phyloP scores from a whole-genome alignment of 2,888 invertebrate genomes.

The Conops quadrifasciatus region DNA sequence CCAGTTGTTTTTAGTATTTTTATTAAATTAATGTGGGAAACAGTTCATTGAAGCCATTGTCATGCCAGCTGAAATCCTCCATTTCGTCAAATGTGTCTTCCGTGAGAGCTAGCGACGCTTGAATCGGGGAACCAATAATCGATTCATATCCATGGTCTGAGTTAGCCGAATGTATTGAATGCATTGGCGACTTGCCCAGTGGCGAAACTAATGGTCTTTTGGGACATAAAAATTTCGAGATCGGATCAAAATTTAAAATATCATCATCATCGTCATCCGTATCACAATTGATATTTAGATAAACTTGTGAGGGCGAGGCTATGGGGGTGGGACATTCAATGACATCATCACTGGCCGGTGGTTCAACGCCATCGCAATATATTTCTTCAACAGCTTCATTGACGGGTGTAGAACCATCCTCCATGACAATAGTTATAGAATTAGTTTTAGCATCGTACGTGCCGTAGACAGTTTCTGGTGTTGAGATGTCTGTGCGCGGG shows the following conservation, averaged over 20 bases:
- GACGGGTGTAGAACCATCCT: constrained; percentile 68
- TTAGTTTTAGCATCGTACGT: constrained; percentile 78
- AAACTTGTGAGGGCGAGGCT: constrained; percentile 58
- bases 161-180: constrained; percentile 56
- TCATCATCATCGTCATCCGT: constrained; percentile 52
- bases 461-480: constrained; percentile 73
- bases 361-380: constrained; percentile 64
- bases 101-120: constrained; percentile 36
- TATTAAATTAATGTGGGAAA: constrained; percentile 77
- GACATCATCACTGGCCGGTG: constrained; percentile 48
- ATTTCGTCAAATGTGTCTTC: constrained; percentile 47
- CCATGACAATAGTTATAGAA: constrained; percentile 77
- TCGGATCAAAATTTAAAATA: constrained; percentile 55
- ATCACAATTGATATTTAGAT: constrained; percentile 52
- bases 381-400: constrained; percentile 66
- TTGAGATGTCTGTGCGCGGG: constrained; percentile 41
- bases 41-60: constrained; percentile 75
- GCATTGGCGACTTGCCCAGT: constrained; percentile 55
- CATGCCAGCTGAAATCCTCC: constrained; percentile 72
- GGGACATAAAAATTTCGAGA: constrained; percentile 56
- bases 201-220: constrained; percentile 56
- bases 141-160: constrained; percentile 77
- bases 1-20: background rate
- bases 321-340: constrained; percentile 56
- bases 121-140: constrained; percentile 69